Evolutionary conservation across 2,888 invertebrate genomes (phyloP), one percentile per base, ranked within the genome.

Genomic region (Eristalis intricaria): DNA sequence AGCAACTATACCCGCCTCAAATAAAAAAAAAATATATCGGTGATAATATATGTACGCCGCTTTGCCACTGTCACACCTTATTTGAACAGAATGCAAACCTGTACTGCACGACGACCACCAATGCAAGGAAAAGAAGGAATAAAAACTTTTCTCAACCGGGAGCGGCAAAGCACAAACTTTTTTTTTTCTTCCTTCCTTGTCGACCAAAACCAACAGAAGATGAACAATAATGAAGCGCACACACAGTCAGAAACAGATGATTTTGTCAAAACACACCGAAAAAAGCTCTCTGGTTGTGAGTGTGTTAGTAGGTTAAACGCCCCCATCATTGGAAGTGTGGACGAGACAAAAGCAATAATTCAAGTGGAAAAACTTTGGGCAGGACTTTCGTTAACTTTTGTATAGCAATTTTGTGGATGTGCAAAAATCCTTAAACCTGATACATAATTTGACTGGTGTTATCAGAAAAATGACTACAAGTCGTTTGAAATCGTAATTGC

Each of bases 221-320:
- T 75, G 80, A 73, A 74, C 73, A 84, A 65, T 69, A 77, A 80
- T 75, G 77, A 73, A 70, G 7, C 19, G 8, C 50, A 78, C 66
- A 78, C 66, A 74, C 71, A 73, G 63, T 63, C 63, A 73, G 65
- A 75, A 87, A 84, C 87, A 87, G 84, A 87, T 87, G 87, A 87
- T 87, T 87, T 68, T 70, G 2, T 68, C n/a, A 70, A 56, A 80
- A 69, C 22, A 63, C 58, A 69, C n/a, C 29, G 73, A 76, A 71
- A 71, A 87, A 84, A 75, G 60, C 60, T 60, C 60, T 13, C 5
- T 26, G 4, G 26, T 1, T 87, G 73, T 4, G 60, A 63, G 11
- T 71, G 87, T 87, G 68, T 87, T 84, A 87, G 87, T 87, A 87
- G 87, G 87, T 87, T 87, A 87, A 87, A 79, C 87, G 87, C 87